A percentile compares a stretch with the other conserved stretches of the same genome.
phyloP scores from a whole-genome alignment of 2,797 vertebrate genomes.

The Malurus splendens region DNA sequence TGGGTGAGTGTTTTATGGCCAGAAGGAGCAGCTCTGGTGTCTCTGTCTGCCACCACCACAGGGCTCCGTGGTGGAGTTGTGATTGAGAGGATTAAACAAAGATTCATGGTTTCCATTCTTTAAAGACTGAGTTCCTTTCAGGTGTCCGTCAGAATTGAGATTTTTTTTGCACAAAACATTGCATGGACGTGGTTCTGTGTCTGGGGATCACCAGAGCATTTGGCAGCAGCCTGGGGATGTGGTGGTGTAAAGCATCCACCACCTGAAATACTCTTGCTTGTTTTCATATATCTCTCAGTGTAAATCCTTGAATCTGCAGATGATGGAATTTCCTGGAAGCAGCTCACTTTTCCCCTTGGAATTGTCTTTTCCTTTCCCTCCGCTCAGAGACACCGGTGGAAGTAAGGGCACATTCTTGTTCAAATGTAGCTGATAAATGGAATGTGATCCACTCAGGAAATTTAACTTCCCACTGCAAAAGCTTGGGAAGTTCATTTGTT shows the following conservation, averaged over 20 bases:
- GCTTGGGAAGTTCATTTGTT: neutral
- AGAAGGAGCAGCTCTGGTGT: neutral
- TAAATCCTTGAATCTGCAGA: neutral
- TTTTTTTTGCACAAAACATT: neutral
- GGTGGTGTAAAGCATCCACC: neutral
- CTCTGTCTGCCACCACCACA: neutral
- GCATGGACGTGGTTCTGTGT: neutral
- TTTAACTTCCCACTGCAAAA: neutral
- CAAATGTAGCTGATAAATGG: neutral
- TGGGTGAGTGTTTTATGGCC: neutral
- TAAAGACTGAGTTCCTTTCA: neutral
- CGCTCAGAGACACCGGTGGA: neutral
- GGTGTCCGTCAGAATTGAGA: neutral
- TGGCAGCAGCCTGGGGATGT: neutral
- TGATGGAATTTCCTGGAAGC: neutral
- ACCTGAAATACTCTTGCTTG: neutral
- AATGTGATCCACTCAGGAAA: neutral
- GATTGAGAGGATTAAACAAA: neutral
- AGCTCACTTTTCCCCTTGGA: neutral
- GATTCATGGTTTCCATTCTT: fast-evolving
- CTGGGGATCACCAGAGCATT: neutral
- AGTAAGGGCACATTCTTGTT: neutral
- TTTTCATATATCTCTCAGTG: neutral
- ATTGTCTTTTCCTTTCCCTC: neutral
- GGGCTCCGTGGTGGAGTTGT: neutral